Conservation (phyloP, 2,797 vertebrate species). For the Pseudotriccus pelzelni region DNA sequence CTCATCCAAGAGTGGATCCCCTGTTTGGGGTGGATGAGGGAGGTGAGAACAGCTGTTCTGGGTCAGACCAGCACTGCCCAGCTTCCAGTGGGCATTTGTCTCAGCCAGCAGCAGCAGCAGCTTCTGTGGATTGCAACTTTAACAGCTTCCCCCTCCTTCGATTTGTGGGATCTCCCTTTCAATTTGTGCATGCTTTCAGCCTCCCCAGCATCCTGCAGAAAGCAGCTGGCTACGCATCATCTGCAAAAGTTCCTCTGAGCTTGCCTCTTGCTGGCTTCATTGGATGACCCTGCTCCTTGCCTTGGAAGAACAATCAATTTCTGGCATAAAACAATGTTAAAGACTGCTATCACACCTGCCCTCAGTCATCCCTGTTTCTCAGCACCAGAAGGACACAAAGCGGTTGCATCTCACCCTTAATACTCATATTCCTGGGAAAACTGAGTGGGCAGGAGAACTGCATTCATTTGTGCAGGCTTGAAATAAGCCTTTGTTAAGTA, state of each 20-base stretch:
- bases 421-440: conserved; percentile 1
- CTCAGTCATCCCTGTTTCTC: background rate
- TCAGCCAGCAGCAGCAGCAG: background rate
- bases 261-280: background rate
- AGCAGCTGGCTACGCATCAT: background rate
- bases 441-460: background rate
- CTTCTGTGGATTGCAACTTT: background rate
- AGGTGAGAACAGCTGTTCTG: background rate
- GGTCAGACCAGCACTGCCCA: background rate
- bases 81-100: background rate
- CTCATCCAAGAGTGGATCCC: background rate
- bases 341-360: background rate
- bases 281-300: background rate
- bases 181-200: background rate
- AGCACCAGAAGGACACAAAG: background rate
- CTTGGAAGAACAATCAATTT: background rate
- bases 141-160: background rate
- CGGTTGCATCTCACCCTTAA: background rate
- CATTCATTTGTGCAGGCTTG: background rate
- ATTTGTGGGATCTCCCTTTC: background rate
- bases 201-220: background rate
- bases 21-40: background rate
- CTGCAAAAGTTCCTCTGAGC: background rate
- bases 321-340: background rate
- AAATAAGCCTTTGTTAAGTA: conserved; percentile 1